Evolutionary conservation across 2,797 vertebrate species (phyloP).

Genomic region (Neoniphon sammara): DNA sequence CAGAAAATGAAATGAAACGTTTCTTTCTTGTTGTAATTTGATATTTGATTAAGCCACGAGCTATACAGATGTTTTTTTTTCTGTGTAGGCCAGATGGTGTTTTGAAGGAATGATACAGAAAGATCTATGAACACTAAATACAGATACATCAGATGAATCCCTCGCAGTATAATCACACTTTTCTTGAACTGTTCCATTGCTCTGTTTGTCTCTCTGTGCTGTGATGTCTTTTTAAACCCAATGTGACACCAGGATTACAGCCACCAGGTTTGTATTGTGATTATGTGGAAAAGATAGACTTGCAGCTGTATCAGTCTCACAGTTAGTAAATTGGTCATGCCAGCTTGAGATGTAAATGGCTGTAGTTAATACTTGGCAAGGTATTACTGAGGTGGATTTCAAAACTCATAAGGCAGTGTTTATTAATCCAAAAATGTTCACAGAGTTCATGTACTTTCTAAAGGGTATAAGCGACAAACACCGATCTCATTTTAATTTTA

Average conservation of each 20-base stretch:
- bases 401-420: background rate
- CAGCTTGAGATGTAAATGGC: constrained; percentile 12
- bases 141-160: constrained; percentile 67
- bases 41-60: constrained; percentile 57
- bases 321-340: background rate
- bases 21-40: constrained; percentile 46
- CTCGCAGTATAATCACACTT: constrained; percentile 42
- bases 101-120: constrained; percentile 65
- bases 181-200: constrained; percentile 55
- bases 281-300: constrained; percentile 6
- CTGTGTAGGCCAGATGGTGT: constrained; percentile 52
- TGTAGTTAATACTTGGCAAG: background rate
- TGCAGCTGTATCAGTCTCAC: background rate
- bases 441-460: background rate
- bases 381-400: background rate
- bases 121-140: constrained; percentile 63
- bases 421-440: background rate
- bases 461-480: background rate
- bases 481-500: background rate
- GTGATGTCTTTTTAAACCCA: constrained; percentile 58
- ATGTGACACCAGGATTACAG: constrained; percentile 36
- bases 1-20: constrained; percentile 32
- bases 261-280: constrained; percentile 29
- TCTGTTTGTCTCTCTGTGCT: constrained; percentile 55
- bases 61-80: constrained; percentile 27